Evolutionary conservation across 2,888 invertebrate species (phyloP).

Genomic region (Pristionchus exspectatus): DNA sequence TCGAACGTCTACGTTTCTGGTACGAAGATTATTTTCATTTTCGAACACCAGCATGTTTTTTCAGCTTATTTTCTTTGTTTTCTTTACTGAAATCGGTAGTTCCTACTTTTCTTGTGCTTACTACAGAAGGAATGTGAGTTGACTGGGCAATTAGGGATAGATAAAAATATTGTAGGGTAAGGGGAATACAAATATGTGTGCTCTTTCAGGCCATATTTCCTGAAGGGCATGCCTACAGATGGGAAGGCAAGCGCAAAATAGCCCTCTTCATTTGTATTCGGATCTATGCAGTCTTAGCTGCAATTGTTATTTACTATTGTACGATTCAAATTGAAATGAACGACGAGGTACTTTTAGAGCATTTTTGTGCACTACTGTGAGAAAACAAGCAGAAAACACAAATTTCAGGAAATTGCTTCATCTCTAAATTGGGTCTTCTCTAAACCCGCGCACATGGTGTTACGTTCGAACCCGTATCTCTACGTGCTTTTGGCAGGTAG

Average conservation of each 20-base stretch:
- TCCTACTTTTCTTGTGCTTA: conserved; percentile 12
- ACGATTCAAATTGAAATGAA: neutral
- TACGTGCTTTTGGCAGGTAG: neutral
- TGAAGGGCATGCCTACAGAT: neutral
- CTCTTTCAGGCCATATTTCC: neutral
- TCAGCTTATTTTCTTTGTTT: neutral
- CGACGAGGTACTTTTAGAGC: neutral
- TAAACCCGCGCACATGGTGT: neutral
- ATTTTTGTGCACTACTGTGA: neutral
- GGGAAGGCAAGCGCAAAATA: neutral
- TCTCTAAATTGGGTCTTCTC: neutral
- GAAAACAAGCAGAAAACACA: neutral
- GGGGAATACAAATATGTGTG: neutral
- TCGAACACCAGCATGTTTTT: neutral
- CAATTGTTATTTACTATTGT: neutral
- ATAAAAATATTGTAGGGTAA: neutral
- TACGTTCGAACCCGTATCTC: neutral
- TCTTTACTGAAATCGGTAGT: conserved; percentile 18
- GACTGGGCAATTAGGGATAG: neutral
- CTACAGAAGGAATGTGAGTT: neutral
- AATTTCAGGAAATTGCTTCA: neutral
- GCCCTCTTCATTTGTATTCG: neutral
- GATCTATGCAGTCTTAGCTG: neutral
- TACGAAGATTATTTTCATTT: neutral
- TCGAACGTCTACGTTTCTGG: conserved; percentile 18